phyloP scores from a whole-genome alignment of 2,888 invertebrate species.

The Habroteleia sp. region DNA sequence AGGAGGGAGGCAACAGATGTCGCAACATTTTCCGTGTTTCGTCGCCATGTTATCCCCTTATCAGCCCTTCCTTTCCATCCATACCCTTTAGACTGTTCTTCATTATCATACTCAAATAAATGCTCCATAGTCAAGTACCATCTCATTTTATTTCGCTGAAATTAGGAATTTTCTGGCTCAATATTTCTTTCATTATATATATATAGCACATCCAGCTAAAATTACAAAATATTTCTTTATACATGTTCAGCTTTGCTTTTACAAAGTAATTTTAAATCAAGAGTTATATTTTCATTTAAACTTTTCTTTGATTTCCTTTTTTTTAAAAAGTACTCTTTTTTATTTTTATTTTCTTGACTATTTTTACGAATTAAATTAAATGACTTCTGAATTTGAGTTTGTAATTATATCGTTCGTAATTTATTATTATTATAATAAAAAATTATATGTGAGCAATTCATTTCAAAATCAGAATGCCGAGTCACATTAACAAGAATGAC shows the following conservation, averaged over 20 bases:
- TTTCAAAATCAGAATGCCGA: slow-evolving; percentile 25
- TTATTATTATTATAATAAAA: slow-evolving; percentile 1
- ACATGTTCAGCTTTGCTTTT: too few species aligned
- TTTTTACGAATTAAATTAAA: slow-evolving; percentile 30
- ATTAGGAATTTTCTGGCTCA: slow-evolving; percentile 3
- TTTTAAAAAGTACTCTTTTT: too few species aligned
- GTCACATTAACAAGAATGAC: slow-evolving; percentile 42
- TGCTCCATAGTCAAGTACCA: slow-evolving; percentile 3
- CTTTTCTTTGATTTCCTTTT: too few species aligned
- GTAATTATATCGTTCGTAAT: slow-evolving; percentile 16
- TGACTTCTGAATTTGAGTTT: slow-evolving; percentile 14
- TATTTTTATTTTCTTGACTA: too few species aligned
- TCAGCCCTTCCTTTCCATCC: slow-evolving; percentile 48
- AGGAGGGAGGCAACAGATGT: slow-evolving; percentile 77
- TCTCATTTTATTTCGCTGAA: slow-evolving; percentile 4
- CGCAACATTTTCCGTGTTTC: slow-evolving; percentile 73
- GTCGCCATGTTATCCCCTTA: slow-evolving; percentile 58
- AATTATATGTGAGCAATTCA: slow-evolving; percentile 6
- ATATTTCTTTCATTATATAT: too few species aligned
- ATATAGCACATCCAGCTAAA: too few species aligned
- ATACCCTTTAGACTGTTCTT: slow-evolving; percentile 49
- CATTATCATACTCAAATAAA: slow-evolving; percentile 49
- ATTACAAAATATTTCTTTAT: too few species aligned
- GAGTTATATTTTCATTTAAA: too few species aligned
- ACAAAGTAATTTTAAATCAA: too few species aligned